Evolutionary conservation across 1,140 invertebrate species (phyloP).

Genomic region (Liolophura sinensis): DNA sequence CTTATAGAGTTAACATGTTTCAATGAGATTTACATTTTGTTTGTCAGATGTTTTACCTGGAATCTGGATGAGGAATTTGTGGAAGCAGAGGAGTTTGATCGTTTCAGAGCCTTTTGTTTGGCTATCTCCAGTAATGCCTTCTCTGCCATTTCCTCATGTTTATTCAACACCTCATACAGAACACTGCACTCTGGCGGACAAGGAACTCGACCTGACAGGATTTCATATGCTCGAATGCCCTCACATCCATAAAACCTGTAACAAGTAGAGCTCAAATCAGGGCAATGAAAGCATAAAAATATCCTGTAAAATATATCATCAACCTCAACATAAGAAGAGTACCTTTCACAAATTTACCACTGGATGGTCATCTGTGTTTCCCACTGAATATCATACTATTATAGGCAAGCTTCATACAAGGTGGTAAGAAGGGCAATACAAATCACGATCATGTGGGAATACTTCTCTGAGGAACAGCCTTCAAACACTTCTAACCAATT

Average conservation of each 20-base stretch:
- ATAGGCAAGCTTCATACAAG: not conserved
- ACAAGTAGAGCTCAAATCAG: conserved; percentile 6
- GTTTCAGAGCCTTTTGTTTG: conserved; percentile 32
- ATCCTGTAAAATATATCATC: not conserved
- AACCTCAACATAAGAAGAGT: not conserved
- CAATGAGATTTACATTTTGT: too few relatives aligned
- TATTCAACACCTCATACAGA: conserved; percentile 43
- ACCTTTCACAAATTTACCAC: not conserved
- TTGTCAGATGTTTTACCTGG: conserved; percentile 8
- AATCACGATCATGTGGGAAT: not conserved
- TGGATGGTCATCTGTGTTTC: not conserved
- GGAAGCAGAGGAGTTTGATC: conserved; percentile 8
- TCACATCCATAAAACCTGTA: conserved; percentile 48
- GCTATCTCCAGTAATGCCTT: conserved; percentile 29
- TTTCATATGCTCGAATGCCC: conserved; percentile 41
- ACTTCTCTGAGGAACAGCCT: too few relatives aligned
- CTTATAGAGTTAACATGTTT: too few relatives aligned
- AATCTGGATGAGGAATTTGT: conserved; percentile 13
- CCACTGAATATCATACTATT: not conserved
- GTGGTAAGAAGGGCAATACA: not conserved
- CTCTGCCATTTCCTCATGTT: conserved; percentile 34
- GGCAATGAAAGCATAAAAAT: not conserved
- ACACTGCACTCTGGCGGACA: conserved; percentile 39
- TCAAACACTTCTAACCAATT: too few relatives aligned
- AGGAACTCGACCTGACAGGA: conserved; percentile 39